Evolutionary conservation across 2,888 invertebrate species (phyloP).

Genomic region (Noctua janthe): DNA sequence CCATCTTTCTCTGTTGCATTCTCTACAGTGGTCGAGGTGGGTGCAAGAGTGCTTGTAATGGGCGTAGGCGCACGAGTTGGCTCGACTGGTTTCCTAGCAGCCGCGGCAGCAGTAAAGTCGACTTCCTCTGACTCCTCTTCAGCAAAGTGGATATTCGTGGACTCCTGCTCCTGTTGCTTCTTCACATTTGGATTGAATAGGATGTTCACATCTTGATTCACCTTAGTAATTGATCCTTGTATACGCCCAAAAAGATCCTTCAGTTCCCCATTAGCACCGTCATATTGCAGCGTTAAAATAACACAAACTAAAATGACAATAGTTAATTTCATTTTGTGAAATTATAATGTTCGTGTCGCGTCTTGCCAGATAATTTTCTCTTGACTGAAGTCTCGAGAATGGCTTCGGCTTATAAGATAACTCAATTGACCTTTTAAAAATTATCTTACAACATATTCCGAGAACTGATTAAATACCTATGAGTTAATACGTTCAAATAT

Average conservation of each 20-base stretch:
- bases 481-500: conserved; percentile 33
- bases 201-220: conserved; percentile 69
- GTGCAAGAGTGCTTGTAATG: conserved; percentile 19
- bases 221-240: conserved; percentile 67
- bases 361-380: conserved; percentile 64
- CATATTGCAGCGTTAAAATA: conserved; percentile 65
- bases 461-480: conserved; percentile 68
- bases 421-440: conserved; percentile 70
- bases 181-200: conserved; percentile 66
- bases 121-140: conserved; percentile 34
- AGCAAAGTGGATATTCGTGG: conserved; percentile 45
- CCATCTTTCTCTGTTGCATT: conserved; percentile 60
- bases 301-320: conserved; percentile 69
- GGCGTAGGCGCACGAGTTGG: conserved; percentile 17
- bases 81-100: conserved; percentile 14
- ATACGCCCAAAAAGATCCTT: conserved; percentile 71
- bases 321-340: conserved; percentile 73
- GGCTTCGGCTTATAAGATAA: conserved; percentile 69
- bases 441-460: conserved; percentile 68
- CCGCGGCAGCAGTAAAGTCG: neutral
- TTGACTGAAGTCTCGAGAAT: conserved; percentile 66
- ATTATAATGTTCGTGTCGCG: conserved; percentile 49
- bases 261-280: conserved; percentile 70
- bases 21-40: conserved; percentile 6
- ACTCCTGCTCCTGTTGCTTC: conserved; percentile 39